phyloP scores from a whole-genome alignment of 1,140 invertebrate species.

The Neomicropteryx cornuta region DNA sequence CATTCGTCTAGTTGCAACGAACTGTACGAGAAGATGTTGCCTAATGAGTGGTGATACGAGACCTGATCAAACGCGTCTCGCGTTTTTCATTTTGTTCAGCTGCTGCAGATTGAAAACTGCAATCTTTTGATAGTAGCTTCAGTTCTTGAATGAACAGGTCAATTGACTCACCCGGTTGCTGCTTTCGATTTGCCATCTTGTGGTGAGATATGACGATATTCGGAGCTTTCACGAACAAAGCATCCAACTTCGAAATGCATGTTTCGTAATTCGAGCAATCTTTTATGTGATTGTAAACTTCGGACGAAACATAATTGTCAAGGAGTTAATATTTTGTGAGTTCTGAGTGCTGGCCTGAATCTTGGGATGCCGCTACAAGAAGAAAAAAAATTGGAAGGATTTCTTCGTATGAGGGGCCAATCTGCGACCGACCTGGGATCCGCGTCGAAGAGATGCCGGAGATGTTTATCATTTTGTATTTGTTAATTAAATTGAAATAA shows the following conservation, averaged over 20 bases:
- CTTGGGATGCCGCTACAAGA: too few relatives aligned
- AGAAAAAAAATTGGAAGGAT: too few relatives aligned
- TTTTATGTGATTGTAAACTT: conserved; percentile 1
- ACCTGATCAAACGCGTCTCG: too few relatives aligned
- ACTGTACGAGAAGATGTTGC: too few relatives aligned
- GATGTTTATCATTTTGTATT: too few relatives aligned
- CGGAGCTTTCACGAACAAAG: background rate
- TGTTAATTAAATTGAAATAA: too few relatives aligned
- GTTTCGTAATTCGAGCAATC: background rate
- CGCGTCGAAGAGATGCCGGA: too few relatives aligned
- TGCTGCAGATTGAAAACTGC: background rate
- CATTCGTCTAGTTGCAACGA: too few relatives aligned
- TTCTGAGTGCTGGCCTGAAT: too few relatives aligned
- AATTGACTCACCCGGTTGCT: background rate
- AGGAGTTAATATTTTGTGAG: background rate
- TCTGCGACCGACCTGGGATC: too few relatives aligned
- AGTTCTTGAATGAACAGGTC: conserved; percentile 1
- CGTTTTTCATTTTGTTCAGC: background rate
- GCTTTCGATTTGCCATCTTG: background rate
- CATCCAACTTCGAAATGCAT: background rate
- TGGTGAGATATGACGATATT: background rate
- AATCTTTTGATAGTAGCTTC: conserved; percentile 1
- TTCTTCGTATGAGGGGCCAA: too few relatives aligned
- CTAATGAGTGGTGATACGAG: too few relatives aligned
- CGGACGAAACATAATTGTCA: background rate